Percentiles rank a stretch among this genome's conserved stretches.
Evolutionary conservation across 92 coral and sea anemone genomes (phyloP).

Genomic region (Metridium senile): DNA sequence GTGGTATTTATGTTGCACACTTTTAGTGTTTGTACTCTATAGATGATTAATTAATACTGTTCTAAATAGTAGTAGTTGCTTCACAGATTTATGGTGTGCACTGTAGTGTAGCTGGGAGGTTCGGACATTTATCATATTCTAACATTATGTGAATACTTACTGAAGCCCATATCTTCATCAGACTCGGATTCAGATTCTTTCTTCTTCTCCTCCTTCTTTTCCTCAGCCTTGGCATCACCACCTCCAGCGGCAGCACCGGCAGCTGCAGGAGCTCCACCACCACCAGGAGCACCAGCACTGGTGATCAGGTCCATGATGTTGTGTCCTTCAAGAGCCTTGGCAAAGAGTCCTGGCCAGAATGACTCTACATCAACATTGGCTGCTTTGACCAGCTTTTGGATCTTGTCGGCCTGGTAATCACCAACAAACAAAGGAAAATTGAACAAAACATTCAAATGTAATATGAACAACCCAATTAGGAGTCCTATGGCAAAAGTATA

Average conservation of each 20-base stretch:
- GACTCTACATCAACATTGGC: constrained; percentile 94
- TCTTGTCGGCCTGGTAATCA: constrained; percentile 89
- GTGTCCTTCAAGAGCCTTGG: constrained; percentile 96
- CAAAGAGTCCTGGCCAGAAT: constrained; percentile 99
- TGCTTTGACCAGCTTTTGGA: constrained; percentile 82
- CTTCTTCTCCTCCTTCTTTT: constrained; percentile 78
- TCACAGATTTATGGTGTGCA: too few species aligned
- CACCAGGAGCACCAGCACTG: constrained; percentile 95
- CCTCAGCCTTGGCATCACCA: constrained; percentile 54
- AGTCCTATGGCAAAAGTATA: not conserved
- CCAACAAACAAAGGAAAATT: not conserved
- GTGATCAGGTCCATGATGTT: constrained; percentile 81
- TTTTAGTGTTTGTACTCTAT: too few species aligned
- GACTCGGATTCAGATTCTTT: constrained; percentile 91
- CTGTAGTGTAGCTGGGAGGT: too few species aligned
- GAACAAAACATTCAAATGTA: not conserved
- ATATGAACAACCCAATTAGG: too few species aligned
- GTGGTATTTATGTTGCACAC: too few species aligned
- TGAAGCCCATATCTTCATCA: constrained; percentile 99
- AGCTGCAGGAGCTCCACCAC: constrained; percentile 79
- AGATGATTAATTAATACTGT: too few species aligned
- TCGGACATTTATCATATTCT: too few species aligned
- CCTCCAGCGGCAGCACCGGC: constrained; percentile 49
- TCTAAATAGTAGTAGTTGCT: too few species aligned
- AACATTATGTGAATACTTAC: constrained; percentile 54